Base-by-base conservation (phyloP, 1,140 invertebrate species). In the Idris sp. region DNA sequence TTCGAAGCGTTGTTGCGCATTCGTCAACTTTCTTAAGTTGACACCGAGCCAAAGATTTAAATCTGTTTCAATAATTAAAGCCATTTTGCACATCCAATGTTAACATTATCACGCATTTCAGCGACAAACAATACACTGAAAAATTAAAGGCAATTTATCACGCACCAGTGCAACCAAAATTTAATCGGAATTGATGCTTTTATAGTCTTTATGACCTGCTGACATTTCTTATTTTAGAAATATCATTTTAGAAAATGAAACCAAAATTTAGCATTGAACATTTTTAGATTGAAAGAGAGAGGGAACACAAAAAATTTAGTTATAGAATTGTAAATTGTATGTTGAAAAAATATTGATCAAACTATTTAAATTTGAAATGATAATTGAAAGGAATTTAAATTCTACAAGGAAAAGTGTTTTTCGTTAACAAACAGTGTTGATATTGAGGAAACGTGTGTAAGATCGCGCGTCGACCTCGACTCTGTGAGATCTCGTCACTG, bases 401-500 rank as follows among this genome's bases (percentile, higher is more conserved):
- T 10, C 28, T 40, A 44, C 38, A n/a, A 36, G n/a, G 46, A 44
- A 65, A 65, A 65, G 41, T 33, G 48, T 56, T 68, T 58, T 68
- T 51, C 28, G 48, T 40, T 51, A 67, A 40, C 46, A 43, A 44
- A 69, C 64, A 36, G 38, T 26, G 58, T 64, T 58, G 51, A 75
- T 61, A 75, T 56, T 53, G 43, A 69, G 58, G 64, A 75, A 68
- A 51, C 44, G 54, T 61, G 36, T 59, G 38, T 51, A 41, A 69
- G 61, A 64, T 69, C 65, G 65, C 59, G 58, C 59, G 67, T 65
- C 67, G 67, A 58, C 74, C 74, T 76, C 74, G 74, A 72, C 68
- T 76, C 68, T 58, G 61, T 54, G 62, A 72, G 54, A 73, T 76
- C 74, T 76, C 59, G 74, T 76, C 65, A 71, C 67, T 67, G 62